Conservation (phyloP, 2,797 vertebrate species). For the Sebastes iracundus region DNA sequence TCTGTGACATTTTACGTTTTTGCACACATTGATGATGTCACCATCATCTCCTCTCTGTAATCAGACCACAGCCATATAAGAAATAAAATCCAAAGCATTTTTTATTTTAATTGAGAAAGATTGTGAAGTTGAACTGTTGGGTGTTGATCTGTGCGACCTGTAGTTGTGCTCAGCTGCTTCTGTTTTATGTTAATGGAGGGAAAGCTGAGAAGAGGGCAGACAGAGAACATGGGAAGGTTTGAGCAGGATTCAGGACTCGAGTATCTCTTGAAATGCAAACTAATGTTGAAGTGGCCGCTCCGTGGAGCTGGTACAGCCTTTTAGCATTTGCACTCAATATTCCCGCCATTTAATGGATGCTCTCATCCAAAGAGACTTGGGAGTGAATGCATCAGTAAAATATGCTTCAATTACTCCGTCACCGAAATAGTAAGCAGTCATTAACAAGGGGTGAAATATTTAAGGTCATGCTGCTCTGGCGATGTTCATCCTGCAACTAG, state of each 20-base stretch:
- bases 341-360: not conserved
- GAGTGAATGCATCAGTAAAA: not conserved
- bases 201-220: not conserved
- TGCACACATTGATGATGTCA: no score
- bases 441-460: not conserved
- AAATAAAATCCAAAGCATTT: not conserved
- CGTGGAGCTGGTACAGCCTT: not conserved
- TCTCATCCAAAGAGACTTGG: not conserved
- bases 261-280: not conserved
- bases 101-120: not conserved
- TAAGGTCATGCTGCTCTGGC: not conserved
- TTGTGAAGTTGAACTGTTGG: not conserved
- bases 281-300: not conserved
- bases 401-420: not conserved
- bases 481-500: not conserved
- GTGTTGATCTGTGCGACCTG: not conserved
- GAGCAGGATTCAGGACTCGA: not conserved
- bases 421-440: not conserved
- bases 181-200: not conserved
- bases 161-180: not conserved
- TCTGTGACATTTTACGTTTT: no score
- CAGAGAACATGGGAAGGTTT: not conserved
- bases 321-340: conserved; percentile 3
- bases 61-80: no score
- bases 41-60: no score